Evolutionary conservation across 2,797 vertebrate genomes (phyloP), one percentile per base, ranked within the genome.

Genomic region (Neostethus bicornis): DNA sequence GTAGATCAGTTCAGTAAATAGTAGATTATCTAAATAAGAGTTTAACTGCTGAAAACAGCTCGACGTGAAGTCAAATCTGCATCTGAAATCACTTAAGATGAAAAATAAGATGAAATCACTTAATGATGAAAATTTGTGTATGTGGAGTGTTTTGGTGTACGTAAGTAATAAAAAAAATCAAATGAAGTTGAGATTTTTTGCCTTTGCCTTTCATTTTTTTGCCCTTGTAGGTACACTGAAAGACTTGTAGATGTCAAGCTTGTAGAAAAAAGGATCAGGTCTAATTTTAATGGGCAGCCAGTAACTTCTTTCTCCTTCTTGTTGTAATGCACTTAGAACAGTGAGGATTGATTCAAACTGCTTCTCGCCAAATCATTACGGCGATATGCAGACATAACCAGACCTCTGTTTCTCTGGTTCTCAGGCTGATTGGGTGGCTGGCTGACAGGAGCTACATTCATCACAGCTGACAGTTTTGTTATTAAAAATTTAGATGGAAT

Each of bases 141-240:
- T 26, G 37, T 55, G 52, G 24, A 9, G 3, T 50, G 28, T 59
- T 46, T 12, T 38, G 28, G 14, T 53, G 35, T 39, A 6, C 32
- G 41, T 26, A 48, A 67, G 52, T 70, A 47, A 59, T 48, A 51
- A 53, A 34, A 23, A 9, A 43, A 50, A 25, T 26, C 3, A 60
- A 24, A 67, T 61, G 48, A 17, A 39, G 38, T 44, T 59, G 56
- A 76, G 48, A 53, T 44, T n/a, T n/a, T n/a, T n/a, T n/a, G n/a
- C n/a, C 35, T 52, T 21, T 55, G 58, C 63, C 51, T 78, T 53
- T 59, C n/a, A n/a, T n/a, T n/a, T n/a, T n/a, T n/a, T n/a, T n/a
- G n/a, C 56, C 72, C 76, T 78, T 74, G 75, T 72, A 85, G 81
- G 70, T 81, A 73, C 81, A 55, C 61, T 70, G 66, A 80, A 85